phyloP scores from a whole-genome alignment of 2,888 invertebrate genomes.

The Apamea crenata region DNA sequence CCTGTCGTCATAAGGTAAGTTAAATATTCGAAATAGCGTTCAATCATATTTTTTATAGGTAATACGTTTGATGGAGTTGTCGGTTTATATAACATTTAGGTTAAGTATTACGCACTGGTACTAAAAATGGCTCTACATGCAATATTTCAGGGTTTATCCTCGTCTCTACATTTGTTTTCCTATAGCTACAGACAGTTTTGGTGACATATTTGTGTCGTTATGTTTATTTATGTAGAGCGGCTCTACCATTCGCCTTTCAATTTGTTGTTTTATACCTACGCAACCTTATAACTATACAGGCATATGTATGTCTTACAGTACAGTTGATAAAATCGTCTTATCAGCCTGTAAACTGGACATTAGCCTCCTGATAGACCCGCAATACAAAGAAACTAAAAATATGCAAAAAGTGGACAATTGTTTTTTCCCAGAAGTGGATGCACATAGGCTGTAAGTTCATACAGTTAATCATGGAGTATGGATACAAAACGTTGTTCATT shows the following conservation, averaged over 20 bases:
- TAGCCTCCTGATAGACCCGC: background rate
- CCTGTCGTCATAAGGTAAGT: conserved; percentile 76
- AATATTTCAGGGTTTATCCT: conserved; percentile 39
- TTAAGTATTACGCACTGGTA: conserved; percentile 24
- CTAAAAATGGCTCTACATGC: conserved; percentile 12
- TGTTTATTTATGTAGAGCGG: background rate
- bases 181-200: conserved; percentile 17
- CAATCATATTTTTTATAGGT: conserved; percentile 53
- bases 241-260: conserved; percentile 1
- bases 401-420: background rate
- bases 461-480: background rate
- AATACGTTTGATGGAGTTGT: conserved; percentile 32
- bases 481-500: background rate
- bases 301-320: background rate
- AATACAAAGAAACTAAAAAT: background rate
- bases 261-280: conserved; percentile 5
- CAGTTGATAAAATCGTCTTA: conserved; percentile 5
- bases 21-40: conserved; percentile 41
- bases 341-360: too few species aligned
- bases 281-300: background rate
- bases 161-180: conserved; percentile 31
- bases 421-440: background rate
- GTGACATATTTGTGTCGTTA: conserved; percentile 2
- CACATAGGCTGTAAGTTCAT: background rate
- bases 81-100: conserved; percentile 41